Base-by-base conservation (phyloP, 2,888 invertebrate species). In the Tenthredo notha region DNA sequence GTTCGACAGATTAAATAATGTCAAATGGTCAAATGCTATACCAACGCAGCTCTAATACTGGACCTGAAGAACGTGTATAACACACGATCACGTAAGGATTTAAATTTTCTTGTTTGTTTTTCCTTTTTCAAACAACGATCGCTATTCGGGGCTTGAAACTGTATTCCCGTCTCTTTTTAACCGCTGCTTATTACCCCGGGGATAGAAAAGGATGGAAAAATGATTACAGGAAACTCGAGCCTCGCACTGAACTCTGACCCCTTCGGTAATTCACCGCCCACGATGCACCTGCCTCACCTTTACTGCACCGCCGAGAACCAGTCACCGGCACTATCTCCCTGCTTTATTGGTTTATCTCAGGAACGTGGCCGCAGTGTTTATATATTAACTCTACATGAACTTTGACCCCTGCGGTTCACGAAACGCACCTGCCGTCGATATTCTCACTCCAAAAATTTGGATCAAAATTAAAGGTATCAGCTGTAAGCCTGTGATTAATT, bases 341-440 rank as follows among this genome's bases (percentile, higher is more conserved):
- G 89, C 89, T 92, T 90, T 91, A 91, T 92, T 92, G 91, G 92
- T 90, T 92, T 91, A 91, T 91, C 90, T 90, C 88, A 87, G 86
- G 86, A 87, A 87, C 72, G 72, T 74, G 72, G 85, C 87, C 86
- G 88, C 88, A 87, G 88, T 89, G 87, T 90, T 77, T 65, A 84
- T 84, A 61, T 40, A 54, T 40, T 37, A 80, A 80, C 80, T 61
- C 40, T 40, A 58, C 37, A 15, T 88, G 90, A 90, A 90, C 89
- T 89, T 85, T 88, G 87, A 88, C 90, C 89, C 84, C 84, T 85
- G 33, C 1, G 29, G 12, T 67, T 33, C 67, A 67, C 33, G 67
- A 21, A 40, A 29, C 47, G 74, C 74, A 74, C 74, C 74, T 74
- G 74, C 43, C 74, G n/a, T 18, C 25, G 67, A 18, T 18, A 5